Percentiles rank a stretch among this genome's conserved stretches.
These are phyloP conservation scores for Dicentrarchus labrax DNA, from an alignment of 2,113 vertebrate species.

Conservation along the genomic window DNA sequence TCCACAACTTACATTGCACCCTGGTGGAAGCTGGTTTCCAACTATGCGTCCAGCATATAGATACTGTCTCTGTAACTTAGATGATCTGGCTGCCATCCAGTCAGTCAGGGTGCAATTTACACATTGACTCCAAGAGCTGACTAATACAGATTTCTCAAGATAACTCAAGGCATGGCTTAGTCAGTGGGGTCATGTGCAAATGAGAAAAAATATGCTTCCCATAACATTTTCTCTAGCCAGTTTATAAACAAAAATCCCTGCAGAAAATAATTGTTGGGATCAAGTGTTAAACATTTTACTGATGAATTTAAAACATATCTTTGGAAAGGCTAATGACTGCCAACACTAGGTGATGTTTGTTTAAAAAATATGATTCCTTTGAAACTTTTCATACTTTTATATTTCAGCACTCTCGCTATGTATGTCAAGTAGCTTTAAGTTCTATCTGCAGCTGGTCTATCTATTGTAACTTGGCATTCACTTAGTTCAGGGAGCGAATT, in stretches of 20 bases:
- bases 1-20: slow-evolving; percentile 39
- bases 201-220: slow-evolving; percentile 39
- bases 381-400: slow-evolving; percentile 12
- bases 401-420: slow-evolving; percentile 19
- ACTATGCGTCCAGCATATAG: slow-evolving; percentile 46
- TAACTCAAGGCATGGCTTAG: slow-evolving; percentile 20
- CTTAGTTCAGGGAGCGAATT: slow-evolving; percentile 53
- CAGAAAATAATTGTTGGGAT: slow-evolving; percentile 18
- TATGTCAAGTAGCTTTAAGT: slow-evolving; percentile 28
- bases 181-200: slow-evolving; percentile 26
- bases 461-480: slow-evolving; percentile 41
- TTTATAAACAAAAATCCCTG: slow-evolving; percentile 17
- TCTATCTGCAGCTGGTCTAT: slow-evolving; percentile 13
- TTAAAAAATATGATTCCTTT: background rate
- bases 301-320: background rate
- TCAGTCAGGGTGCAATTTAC: slow-evolving; percentile 44
- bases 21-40: slow-evolving; percentile 19
- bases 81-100: slow-evolving; percentile 49
- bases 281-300: slow-evolving; percentile 23
- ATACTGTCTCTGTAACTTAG: slow-evolving; percentile 34
- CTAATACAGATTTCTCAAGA: slow-evolving; percentile 31
- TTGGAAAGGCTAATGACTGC: slow-evolving; percentile 19
- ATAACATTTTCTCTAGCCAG: slow-evolving; percentile 21
- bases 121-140: slow-evolving; percentile 41
- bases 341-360: background rate